A percentile compares a stretch with the other conserved stretches of the same genome.
phyloP scores from a whole-genome alignment of 2,888 invertebrate genomes.

The Epiblema foenella region DNA sequence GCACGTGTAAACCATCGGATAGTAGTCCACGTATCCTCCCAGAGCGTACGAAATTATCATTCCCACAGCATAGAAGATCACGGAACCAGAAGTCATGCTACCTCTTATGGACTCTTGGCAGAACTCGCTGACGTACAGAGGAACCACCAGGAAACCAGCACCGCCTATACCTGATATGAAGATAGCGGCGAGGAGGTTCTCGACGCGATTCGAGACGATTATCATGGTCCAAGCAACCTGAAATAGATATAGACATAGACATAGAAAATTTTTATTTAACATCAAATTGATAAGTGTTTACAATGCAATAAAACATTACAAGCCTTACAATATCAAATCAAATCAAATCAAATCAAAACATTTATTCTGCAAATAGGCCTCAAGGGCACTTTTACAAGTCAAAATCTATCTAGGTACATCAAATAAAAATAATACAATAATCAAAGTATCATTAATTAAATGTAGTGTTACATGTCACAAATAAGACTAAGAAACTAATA shows the following conservation, averaged over 20 bases:
- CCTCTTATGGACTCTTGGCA: slow-evolving; percentile 49
- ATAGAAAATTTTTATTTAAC: no score
- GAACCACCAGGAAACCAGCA: slow-evolving; percentile 43
- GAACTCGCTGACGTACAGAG: slow-evolving; percentile 47
- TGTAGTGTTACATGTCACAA: no score
- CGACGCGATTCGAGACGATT: slow-evolving; percentile 39
- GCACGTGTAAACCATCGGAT: slow-evolving; percentile 41
- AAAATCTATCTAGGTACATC: no score
- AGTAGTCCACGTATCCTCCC: slow-evolving; percentile 45
- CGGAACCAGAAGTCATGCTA: slow-evolving; percentile 44
- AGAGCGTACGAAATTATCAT: slow-evolving; percentile 1
- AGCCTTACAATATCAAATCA: no score
- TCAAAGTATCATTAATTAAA: no score
- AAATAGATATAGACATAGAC: not conserved
- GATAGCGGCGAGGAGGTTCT: slow-evolving; percentile 43
- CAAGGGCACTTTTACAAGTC: no score
- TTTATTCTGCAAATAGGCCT: no score
- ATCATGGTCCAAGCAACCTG: slow-evolving; percentile 48
- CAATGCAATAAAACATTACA: no score
- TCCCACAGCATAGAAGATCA: slow-evolving; percentile 43
- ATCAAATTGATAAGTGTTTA: no score
- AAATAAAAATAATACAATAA: no score
- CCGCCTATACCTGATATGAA: slow-evolving; percentile 47
- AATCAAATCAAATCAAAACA: no score
- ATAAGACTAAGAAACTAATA: no score